phyloP scores from a whole-genome alignment of 1,140 invertebrate species.

The Lepidurus packardi region DNA sequence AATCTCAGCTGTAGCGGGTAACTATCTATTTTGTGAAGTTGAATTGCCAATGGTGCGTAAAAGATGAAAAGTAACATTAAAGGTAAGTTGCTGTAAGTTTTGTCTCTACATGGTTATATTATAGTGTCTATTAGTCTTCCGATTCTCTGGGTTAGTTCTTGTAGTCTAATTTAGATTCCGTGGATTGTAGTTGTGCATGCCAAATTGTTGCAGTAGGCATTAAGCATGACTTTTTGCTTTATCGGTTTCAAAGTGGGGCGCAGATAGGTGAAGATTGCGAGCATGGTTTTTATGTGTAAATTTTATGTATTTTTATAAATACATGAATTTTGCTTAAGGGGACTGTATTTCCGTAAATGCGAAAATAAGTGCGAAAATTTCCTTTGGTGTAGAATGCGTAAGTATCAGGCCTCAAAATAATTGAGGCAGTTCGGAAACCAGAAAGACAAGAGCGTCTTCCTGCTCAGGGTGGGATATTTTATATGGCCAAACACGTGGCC shows the following conservation, averaged over 20 bases:
- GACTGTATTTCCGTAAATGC: not conserved
- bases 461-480: too few relatives aligned
- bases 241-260: not conserved
- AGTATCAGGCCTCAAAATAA: too few relatives aligned
- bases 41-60: not conserved
- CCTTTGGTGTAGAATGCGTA: not conserved
- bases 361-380: not conserved
- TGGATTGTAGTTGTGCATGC: not conserved
- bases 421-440: too few relatives aligned
- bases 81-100: not conserved
- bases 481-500: too few relatives aligned
- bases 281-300: not conserved
- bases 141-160: not conserved
- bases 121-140: not conserved
- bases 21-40: not conserved
- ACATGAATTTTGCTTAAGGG: not conserved
- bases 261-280: not conserved
- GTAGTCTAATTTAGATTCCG: not conserved
- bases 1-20: not conserved
- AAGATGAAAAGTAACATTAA: not conserved
- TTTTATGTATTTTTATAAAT: not conserved
- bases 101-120: not conserved
- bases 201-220: not conserved
- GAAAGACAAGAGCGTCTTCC: too few relatives aligned
- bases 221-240: not conserved